Conservation (phyloP, 2,888 invertebrate genomes). For the Lottia gigantea region DNA sequence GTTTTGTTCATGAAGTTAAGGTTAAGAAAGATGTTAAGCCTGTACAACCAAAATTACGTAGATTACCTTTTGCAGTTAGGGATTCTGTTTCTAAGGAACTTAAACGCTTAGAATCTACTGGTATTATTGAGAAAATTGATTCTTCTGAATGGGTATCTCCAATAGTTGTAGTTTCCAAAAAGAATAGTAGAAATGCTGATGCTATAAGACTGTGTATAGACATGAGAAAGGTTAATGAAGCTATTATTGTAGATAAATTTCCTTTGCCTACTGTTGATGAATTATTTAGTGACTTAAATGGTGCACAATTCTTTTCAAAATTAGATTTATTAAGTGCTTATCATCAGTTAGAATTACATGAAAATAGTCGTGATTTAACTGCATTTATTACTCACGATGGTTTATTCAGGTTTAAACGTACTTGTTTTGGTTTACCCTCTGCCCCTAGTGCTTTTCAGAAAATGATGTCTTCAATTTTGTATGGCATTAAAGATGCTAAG, state of each 20-base stretch:
- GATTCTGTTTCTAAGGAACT: neutral
- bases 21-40: constrained; percentile 1
- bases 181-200: neutral
- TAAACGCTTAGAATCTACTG: neutral
- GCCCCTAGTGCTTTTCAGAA: neutral
- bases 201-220: neutral
- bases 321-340: neutral
- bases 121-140: constrained; percentile 12
- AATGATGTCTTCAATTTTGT: neutral
- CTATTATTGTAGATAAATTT: constrained; percentile 3
- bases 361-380: constrained; percentile 7
- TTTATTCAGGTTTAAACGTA: neutral
- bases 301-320: neutral
- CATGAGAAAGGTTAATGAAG: neutral
- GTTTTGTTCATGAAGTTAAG: neutral
- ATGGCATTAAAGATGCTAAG: neutral
- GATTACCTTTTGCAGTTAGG: neutral
- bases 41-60: neutral
- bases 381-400: constrained; percentile 1
- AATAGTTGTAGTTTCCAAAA: neutral
- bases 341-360: neutral
- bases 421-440: neutral
- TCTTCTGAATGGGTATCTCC: constrained; percentile 8
- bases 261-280: constrained; percentile 13
- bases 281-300: neutral